These are phyloP conservation scores for Eugnorisma glareosa DNA, from an alignment of 2,888 invertebrate genomes.

Conservation along the genomic window DNA sequence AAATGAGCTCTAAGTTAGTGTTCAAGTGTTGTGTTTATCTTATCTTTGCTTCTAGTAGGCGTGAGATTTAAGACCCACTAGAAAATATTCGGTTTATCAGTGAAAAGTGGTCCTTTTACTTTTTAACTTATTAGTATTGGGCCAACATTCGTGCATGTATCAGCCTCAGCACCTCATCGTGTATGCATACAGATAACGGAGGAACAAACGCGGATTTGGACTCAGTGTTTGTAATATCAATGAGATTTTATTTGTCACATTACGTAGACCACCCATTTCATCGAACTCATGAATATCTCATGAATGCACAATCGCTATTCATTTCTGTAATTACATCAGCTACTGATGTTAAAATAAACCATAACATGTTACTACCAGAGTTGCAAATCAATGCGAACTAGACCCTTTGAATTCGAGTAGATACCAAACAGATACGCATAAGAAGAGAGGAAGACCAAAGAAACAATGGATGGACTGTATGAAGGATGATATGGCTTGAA, in stretches of 20 bases:
- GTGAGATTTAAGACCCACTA: slow-evolving; percentile 32
- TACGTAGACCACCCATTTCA: neutral
- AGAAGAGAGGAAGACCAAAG: neutral
- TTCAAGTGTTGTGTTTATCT: slow-evolving; percentile 34
- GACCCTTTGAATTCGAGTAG: too few species aligned
- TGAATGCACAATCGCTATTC: neutral
- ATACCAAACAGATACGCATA: neutral
- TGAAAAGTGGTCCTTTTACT: neutral
- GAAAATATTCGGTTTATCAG: neutral
- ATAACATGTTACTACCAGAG: neutral
- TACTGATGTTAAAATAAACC: neutral
- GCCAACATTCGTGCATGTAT: slow-evolving; percentile 7
- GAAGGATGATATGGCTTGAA: neutral
- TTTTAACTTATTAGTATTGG: neutral
- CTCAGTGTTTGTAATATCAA: slow-evolving; percentile 20
- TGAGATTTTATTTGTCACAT: slow-evolving; percentile 17
- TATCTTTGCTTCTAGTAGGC: slow-evolving; percentile 22
- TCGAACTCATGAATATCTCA: neutral
- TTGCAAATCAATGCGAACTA: neutral
- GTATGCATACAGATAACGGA: slow-evolving; percentile 8
- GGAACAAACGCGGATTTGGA: slow-evolving; percentile 16
- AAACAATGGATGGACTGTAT: neutral
- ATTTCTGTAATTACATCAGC: neutral
- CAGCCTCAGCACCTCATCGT: slow-evolving; percentile 4
- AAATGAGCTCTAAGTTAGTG: slow-evolving; percentile 29